Base-by-base conservation (phyloP, 1,140 invertebrate genomes). In the Euwallacea fornicatus region DNA sequence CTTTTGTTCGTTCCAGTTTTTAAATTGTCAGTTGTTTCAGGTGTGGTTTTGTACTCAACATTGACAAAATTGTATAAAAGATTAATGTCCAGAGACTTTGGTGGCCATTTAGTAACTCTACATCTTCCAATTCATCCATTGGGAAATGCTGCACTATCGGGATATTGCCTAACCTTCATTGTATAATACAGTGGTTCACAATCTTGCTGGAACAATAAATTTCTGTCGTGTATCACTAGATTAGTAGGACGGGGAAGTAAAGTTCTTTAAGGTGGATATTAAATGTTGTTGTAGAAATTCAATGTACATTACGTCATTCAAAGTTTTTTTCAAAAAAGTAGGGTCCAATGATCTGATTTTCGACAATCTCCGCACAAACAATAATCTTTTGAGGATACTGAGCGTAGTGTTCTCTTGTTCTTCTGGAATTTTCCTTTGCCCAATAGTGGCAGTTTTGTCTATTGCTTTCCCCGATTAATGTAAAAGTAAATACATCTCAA, bases 51-150 rank as follows among this genome's bases (percentile, higher is more conserved):
- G 72, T 76, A 74, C 11, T 76, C 74, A 9, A 43, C 2, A 43
- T 54, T 46, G 60, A 76, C 76, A 2, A 77, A 50, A 54, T 74
- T 74, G 16, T 70, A 78, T 78, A 77, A 44, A 75, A 4, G 21
- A 33, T 33, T 33, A 33, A 33, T 33, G 4, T 33, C 21, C 4
- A 4, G 21, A 33, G 21, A 79, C 41, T 74, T 56, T 66, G 78
- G 64, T 50, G 76, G 79, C 78, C 78, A 80, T 56, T 9, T 8
- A 68, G 79, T 71, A 55, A 72, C 74, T 65, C 74, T 75, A 58
- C 72, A 70, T 42, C 78, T 59, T 55, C 78, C 74, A 74, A 81
- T 77, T 78, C 76, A 80, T 21, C 69, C 10, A 8, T 70, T 46
- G 50, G 46, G 21, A 4, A n/a, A n/a, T n/a, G n/a, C n/a, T 33